Percentiles rank a stretch among this genome's conserved stretches.
phyloP scores from a whole-genome alignment of 2,113 vertebrate species.

The Xiphorhynchus elegans region DNA sequence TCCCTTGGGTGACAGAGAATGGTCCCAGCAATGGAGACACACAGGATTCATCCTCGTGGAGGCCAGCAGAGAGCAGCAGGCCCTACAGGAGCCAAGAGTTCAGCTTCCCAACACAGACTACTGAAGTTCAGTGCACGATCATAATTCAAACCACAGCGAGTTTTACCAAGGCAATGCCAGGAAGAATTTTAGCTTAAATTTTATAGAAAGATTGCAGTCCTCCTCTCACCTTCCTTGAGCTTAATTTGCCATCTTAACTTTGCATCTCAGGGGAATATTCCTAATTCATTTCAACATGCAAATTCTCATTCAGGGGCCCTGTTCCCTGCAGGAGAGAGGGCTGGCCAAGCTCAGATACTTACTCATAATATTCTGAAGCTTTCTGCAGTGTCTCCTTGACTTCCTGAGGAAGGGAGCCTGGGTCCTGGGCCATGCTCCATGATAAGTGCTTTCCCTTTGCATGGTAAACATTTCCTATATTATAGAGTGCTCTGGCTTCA shows the following conservation, averaged over 20 bases:
- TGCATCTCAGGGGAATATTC: background rate
- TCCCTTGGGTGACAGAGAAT: background rate
- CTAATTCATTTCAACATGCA: background rate
- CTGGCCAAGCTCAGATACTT: conserved; percentile 51
- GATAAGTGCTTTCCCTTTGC: conserved; percentile 95
- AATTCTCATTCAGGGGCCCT: background rate
- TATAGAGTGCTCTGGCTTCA: conserved; percentile 93
- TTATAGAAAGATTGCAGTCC: background rate
- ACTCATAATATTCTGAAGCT: conserved; percentile 94
- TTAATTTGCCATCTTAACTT: background rate
- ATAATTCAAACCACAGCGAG: background rate
- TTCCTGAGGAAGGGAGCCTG: conserved; percentile 84
- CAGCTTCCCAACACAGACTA: background rate
- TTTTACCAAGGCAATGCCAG: background rate
- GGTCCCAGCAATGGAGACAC: background rate
- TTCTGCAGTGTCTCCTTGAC: conserved; percentile 87
- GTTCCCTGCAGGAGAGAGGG: background rate
- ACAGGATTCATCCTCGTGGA: background rate
- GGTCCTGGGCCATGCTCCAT: conserved; percentile 87
- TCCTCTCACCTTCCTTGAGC: background rate
- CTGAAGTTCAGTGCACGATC: accelerated
- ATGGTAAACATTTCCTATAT: conserved; percentile 94
- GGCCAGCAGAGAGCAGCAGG: conserved; percentile 64
- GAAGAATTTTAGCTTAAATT: background rate
- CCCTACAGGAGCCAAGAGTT: background rate